Conservation (phyloP, 1,140 invertebrate species). For the Copidosoma floridanum region DNA sequence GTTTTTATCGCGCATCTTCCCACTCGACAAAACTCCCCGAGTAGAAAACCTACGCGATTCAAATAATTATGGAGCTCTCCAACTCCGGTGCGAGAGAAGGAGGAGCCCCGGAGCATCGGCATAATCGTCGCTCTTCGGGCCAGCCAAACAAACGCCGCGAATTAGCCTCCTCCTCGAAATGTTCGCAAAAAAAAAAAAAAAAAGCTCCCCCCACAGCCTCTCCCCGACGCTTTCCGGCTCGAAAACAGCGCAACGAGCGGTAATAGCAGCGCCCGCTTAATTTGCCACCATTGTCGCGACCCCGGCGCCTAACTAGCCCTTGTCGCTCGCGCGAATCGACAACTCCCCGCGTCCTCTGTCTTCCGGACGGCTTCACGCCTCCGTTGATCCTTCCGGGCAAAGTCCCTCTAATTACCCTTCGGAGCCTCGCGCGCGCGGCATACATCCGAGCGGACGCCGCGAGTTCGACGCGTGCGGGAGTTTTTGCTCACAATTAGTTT, state of each 20-base stretch:
- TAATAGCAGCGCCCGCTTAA: constrained; percentile 50
- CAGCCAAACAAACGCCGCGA: constrained; percentile 21
- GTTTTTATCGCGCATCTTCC: no score
- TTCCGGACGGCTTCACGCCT: neutral
- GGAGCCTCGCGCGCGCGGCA: neutral
- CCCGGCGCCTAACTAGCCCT: constrained; percentile 50
- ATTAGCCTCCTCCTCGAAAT: constrained; percentile 15
- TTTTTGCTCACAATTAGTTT: constrained; percentile 15
- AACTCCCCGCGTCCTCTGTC: constrained; percentile 7
- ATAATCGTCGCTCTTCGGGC: neutral
- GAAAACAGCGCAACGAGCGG: constrained; percentile 38
- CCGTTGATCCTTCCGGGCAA: neutral
- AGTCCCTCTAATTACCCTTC: constrained; percentile 22
- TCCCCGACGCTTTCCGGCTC: constrained; percentile 15
- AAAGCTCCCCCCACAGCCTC: neutral
- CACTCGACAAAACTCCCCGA: neutral
- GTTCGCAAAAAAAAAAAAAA: neutral
- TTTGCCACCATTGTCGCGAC: constrained; percentile 53
- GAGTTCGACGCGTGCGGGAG: neutral
- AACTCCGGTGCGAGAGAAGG: neutral
- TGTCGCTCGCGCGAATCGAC: constrained; percentile 35
- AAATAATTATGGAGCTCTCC: neutral
- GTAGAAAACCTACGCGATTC: neutral
- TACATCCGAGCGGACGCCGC: no score
- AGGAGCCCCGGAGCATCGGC: neutral